These are phyloP conservation scores for Alsophila aescularia DNA, from an alignment of 2,888 invertebrate genomes.

Conservation along the genomic window DNA sequence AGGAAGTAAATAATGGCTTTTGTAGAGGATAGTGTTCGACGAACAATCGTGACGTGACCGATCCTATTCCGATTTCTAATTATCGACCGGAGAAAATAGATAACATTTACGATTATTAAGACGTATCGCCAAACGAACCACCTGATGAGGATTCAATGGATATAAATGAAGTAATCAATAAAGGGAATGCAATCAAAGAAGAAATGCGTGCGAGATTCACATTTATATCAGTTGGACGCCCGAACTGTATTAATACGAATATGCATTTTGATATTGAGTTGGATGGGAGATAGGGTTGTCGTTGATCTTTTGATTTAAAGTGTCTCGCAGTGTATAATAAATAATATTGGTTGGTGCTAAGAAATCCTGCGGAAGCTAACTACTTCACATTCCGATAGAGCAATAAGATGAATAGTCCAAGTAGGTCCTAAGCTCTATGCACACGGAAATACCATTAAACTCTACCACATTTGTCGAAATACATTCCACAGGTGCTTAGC, in stretches of 20 bases:
- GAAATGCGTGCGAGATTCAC: constrained; percentile 41
- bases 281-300: constrained; percentile 12
- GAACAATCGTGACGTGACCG: constrained; percentile 57
- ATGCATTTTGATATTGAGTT: constrained; percentile 38
- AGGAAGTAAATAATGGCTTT: constrained; percentile 47
- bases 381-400: constrained; percentile 7
- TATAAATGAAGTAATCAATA: constrained; percentile 50
- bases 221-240: constrained; percentile 37
- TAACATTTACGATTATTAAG: constrained; percentile 49
- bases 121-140: constrained; percentile 47
- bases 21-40: constrained; percentile 53
- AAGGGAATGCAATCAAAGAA: constrained; percentile 41
- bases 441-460: constrained; percentile 38
- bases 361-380: constrained; percentile 9
- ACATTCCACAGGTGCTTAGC: constrained; percentile 15
- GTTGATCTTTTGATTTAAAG: constrained; percentile 24
- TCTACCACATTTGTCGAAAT: constrained; percentile 2
- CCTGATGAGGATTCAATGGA: constrained; percentile 39
- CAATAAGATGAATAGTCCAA: constrained; percentile 22
- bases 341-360: constrained; percentile 9
- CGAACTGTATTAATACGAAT: constrained; percentile 35
- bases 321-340: not conserved
- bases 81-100: constrained; percentile 58
- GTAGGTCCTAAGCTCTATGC: constrained; percentile 15
- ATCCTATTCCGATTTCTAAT: constrained; percentile 64